Base-by-base conservation (phyloP, 2,888 invertebrate species). In the Polydrusus tereticollis region DNA sequence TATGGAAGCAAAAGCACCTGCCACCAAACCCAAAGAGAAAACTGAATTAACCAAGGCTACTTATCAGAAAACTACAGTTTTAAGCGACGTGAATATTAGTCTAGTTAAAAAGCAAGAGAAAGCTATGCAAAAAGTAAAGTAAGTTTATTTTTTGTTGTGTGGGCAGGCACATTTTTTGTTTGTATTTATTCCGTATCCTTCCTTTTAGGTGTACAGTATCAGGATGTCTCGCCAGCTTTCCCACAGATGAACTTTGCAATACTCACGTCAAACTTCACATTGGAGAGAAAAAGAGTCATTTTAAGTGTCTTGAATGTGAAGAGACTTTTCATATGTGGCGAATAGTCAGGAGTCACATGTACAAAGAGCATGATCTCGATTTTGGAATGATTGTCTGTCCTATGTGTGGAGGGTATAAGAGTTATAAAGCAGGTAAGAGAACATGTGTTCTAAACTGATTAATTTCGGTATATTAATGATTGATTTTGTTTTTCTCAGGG, bases 331-430 rank as follows among this genome's bases (percentile, higher is more conserved):
- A 86, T 0, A 87, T 88, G 67, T 94, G 94, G 94, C 86, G 89
- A 18, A 86, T 87, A 4, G 90, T 92, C 78, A 89, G 90, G 6
- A 84, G 88, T 75, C 94, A 94, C 83, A 84, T 93, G 77, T 93
- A 92, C 91, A 90, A 89, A 77, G 84, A 86, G 2, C 93, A 93
- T 83, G 86, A 88, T 77, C 84, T 91, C 10, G 88, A 90, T 80
- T 84, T 89, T 62, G 91, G 90, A 75, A 80, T 91, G 43, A 83
- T 89, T 50, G 86, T 87, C 23, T 91, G 91, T 77, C 88, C 88
- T 0, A 83, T 88, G 66, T 91, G 91, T 77, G 84, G 85, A 65
- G 80, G 82, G 5, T 90, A 88, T 78, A 90, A 89, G 78, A 88
- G 89, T 3, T 84, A 88, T 52, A 87, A 87, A 1, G 84, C 87